Conservation (phyloP, 2,888 invertebrate species). For the Sericinus montela region DNA sequence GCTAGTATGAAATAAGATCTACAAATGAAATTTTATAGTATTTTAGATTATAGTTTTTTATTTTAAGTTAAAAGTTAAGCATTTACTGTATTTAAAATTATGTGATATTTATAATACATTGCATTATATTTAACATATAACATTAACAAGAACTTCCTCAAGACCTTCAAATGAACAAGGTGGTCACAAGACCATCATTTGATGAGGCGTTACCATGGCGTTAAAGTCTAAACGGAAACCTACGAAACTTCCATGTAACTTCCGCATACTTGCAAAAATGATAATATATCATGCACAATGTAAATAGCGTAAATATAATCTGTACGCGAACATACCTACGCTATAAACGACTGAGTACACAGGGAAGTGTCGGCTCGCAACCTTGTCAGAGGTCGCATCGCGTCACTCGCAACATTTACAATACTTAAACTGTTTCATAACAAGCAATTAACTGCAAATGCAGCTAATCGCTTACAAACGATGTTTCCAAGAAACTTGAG, state of each 20-base stretch:
- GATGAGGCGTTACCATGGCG: too few relatives aligned
- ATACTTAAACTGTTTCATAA: slow-evolving; percentile 62
- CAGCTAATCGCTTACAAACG: not conserved
- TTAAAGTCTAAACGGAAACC: not conserved
- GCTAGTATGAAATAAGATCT: too few relatives aligned
- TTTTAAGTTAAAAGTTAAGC: too few relatives aligned
- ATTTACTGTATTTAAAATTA: too few relatives aligned
- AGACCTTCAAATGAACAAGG: too few relatives aligned
- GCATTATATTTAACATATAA: too few relatives aligned
- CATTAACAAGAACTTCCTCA: too few relatives aligned
- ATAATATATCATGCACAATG: not conserved
- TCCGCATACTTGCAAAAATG: slow-evolving; percentile 3
- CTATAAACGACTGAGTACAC: slow-evolving; percentile 64
- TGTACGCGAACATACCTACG: slow-evolving; percentile 42
- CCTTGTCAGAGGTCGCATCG: slow-evolving; percentile 72
- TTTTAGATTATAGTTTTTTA: too few relatives aligned
- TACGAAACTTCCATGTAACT: slow-evolving; percentile 8
- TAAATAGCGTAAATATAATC: slow-evolving; percentile 21
- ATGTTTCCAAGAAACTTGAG: not conserved
- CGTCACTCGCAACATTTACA: slow-evolving; percentile 68
- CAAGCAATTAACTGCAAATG: slow-evolving; percentile 33
- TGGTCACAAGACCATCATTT: too few relatives aligned
- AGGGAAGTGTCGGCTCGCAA: slow-evolving; percentile 69
- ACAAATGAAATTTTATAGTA: too few relatives aligned
- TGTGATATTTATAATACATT: too few relatives aligned